A percentile compares a stretch with the other conserved stretches of the same genome.
Conservation (phyloP, 2,113 vertebrate species). For the Myotis lucifugus region DNA sequence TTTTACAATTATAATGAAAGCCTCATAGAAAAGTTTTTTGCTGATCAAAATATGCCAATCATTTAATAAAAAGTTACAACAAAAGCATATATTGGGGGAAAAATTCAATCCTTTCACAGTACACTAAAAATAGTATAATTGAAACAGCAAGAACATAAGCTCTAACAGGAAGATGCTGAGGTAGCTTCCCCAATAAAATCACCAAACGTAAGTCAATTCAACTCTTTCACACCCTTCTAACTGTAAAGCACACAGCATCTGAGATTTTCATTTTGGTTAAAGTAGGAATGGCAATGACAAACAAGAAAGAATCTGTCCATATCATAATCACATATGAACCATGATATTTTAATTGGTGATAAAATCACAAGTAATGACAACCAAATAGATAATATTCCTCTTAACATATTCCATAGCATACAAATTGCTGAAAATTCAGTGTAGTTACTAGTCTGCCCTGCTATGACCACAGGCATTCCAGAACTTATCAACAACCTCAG, state of each 20-base stretch:
- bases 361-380: neutral
- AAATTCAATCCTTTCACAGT: neutral
- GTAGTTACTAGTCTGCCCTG: neutral
- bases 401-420: neutral
- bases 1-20: slow-evolving; percentile 45
- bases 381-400: neutral
- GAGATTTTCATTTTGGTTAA: neutral
- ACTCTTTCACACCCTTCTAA: neutral
- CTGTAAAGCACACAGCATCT: neutral
- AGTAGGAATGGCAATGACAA: neutral
- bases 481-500: neutral
- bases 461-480: neutral
- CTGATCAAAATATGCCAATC: slow-evolving; percentile 46
- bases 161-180: neutral
- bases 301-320: neutral
- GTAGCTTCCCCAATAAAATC: neutral
- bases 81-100: neutral
- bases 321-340: neutral
- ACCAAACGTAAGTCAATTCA: neutral
- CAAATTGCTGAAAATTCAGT: too few relatives aligned
- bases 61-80: slow-evolving; percentile 23
- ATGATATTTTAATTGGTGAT: neutral
- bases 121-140: neutral
- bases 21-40: neutral
- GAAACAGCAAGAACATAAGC: neutral